Conservation (phyloP, 2,888 invertebrate genomes). For the Rhodophaea formosa region DNA sequence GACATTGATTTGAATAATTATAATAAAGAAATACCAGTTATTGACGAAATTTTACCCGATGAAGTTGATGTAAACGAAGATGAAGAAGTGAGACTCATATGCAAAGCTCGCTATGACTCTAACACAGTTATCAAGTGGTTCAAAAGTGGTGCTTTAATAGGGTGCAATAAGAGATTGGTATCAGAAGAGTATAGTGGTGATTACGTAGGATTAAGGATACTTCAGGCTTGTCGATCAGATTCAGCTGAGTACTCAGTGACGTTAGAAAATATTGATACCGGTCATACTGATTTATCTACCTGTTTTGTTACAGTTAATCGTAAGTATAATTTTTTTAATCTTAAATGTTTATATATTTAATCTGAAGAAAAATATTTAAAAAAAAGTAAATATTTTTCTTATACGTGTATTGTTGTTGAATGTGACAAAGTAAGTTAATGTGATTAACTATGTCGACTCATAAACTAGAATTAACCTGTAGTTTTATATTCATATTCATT, state of each 20-base stretch:
- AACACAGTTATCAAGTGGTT: constrained; percentile 32
- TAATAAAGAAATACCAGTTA: constrained; percentile 19
- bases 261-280: constrained; percentile 27
- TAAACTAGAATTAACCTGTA: too few species aligned
- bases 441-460: too few species aligned
- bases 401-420: too few species aligned
- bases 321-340: constrained; percentile 27
- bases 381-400: too few species aligned
- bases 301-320: constrained; percentile 33
- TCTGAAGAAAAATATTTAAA: too few species aligned
- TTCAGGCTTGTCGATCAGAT: constrained; percentile 23
- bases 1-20: constrained; percentile 21
- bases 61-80: constrained; percentile 32
- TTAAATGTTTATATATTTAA: not conserved
- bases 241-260: constrained; percentile 33
- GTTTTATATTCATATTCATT: too few species aligned
- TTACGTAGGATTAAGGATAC: constrained; percentile 33
- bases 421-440: too few species aligned
- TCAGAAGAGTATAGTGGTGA: constrained; percentile 33
- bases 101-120: constrained; percentile 30
- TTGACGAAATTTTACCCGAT: constrained; percentile 35
- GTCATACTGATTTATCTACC: constrained; percentile 20
- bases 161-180: constrained; percentile 16
- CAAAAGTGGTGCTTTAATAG: constrained; percentile 28
- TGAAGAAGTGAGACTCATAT: constrained; percentile 35